phyloP scores from a whole-genome alignment of 2,888 invertebrate genomes.

The Andrena camellia region DNA sequence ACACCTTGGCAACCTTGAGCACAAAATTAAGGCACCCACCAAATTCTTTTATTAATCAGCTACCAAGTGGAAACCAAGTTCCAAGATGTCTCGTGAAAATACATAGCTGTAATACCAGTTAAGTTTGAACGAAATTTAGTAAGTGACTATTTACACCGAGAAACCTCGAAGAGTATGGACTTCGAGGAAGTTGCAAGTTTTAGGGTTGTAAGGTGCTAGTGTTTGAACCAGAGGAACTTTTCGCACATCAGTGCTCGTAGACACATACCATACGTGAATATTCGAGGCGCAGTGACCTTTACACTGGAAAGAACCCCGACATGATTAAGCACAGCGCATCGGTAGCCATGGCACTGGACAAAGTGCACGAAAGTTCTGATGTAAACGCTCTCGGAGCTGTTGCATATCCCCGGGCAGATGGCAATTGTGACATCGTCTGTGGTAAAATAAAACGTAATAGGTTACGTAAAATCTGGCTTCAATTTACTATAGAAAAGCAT shows the following conservation, averaged over 20 bases:
- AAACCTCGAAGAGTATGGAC: too few species aligned
- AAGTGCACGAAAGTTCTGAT: constrained; percentile 97
- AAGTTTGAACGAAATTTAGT: too few species aligned
- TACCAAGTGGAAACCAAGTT: too few species aligned
- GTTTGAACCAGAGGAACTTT: background rate
- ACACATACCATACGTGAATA: constrained; percentile 95
- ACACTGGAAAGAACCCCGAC: constrained; percentile 95
- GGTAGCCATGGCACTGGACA: constrained; percentile 95
- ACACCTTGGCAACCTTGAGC: too few species aligned
- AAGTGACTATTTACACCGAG: too few species aligned
- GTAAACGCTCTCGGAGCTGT: constrained; percentile 97
- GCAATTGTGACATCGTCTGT: constrained; percentile 95
- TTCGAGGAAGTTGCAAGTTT: background rate
- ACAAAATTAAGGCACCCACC: too few species aligned
- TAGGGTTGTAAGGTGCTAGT: background rate
- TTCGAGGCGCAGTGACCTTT: constrained; percentile 93
- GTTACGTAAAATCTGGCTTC: background rate
- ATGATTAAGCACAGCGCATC: constrained; percentile 97
- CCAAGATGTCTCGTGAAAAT: too few species aligned
- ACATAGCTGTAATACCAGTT: too few species aligned
- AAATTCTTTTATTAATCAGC: too few species aligned
- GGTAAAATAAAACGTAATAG: constrained; percentile 9
- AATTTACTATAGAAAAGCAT: background rate
- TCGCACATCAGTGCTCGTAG: background rate
- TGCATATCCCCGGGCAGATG: constrained; percentile 96